Percentiles rank a stretch among this genome's conserved stretches.
Conservation (phyloP, 2,888 invertebrate genomes). For the Thysanoteuthis rhombus region DNA sequence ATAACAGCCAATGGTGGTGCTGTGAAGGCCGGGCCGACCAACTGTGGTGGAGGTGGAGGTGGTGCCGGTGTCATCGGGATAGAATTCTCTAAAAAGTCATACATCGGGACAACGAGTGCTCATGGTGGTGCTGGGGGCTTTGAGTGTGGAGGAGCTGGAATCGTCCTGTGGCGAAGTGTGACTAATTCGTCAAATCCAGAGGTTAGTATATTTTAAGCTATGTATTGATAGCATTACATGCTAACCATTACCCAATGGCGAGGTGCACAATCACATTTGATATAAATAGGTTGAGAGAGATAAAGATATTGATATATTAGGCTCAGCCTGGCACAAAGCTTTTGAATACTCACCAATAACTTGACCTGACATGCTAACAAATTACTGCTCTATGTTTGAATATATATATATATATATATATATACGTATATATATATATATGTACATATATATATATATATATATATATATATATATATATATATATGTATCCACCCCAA, state of each 20-base stretch:
- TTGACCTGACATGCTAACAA: too few species aligned
- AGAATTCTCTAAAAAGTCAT: constrained; percentile 41
- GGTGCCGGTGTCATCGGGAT: constrained; percentile 54
- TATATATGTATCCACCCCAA: too few species aligned
- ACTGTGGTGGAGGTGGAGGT: constrained; percentile 55
- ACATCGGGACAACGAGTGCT: constrained; percentile 42
- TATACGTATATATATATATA: not conserved
- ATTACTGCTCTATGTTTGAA: too few species aligned
- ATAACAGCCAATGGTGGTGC: constrained; percentile 46
- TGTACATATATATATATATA: not conserved
- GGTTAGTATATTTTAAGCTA: not conserved
- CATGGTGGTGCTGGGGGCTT: constrained; percentile 47
- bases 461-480: too few species aligned
- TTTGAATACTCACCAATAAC: too few species aligned
- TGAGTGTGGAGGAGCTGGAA: constrained; percentile 58
- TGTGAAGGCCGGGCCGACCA: constrained; percentile 35
- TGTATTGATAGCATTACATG: too few species aligned
- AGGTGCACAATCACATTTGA: too few species aligned
- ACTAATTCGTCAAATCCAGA: constrained; percentile 23
- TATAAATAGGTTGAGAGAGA: too few species aligned
- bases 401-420: not conserved
- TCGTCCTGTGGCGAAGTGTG: constrained; percentile 41
- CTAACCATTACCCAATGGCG: too few species aligned
- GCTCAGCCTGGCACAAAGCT: too few species aligned
- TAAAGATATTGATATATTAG: too few species aligned